Evolutionary conservation across 2,888 invertebrate genomes (phyloP).

Genomic region (Caenorhabditis auriculariae): DNA sequence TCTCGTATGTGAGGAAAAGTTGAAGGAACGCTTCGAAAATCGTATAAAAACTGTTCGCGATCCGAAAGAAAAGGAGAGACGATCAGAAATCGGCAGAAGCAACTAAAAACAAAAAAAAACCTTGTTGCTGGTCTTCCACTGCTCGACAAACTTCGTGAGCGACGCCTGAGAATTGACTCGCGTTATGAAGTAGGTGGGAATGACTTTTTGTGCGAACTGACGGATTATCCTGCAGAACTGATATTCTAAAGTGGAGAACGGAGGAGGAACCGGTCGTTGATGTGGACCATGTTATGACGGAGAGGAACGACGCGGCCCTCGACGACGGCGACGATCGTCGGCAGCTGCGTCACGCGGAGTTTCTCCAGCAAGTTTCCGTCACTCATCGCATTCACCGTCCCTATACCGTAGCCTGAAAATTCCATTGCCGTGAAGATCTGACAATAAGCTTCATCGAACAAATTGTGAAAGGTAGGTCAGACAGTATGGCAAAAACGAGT

Average conservation of each 20-base stretch:
- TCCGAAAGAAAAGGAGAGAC: no score
- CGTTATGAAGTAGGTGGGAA: conserved; percentile 58
- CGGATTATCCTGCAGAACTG: conserved; percentile 46
- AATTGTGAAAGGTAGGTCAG: not conserved
- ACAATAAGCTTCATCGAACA: not conserved
- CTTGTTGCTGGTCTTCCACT: conserved; percentile 54
- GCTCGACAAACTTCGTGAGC: conserved; percentile 53
- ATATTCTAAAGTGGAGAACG: not conserved
- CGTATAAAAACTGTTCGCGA: no score
- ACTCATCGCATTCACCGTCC: conserved; percentile 65
- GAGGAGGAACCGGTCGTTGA: conserved; percentile 58
- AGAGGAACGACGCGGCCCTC: conserved; percentile 65
- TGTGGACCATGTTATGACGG: conserved; percentile 24
- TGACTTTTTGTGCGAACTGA: conserved; percentile 64
- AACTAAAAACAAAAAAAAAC: conserved; percentile 12
- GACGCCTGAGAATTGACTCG: conserved; percentile 35
- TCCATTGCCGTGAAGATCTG: not conserved
- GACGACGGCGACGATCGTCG: conserved; percentile 65
- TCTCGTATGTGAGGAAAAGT: no score
- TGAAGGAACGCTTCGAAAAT: not conserved
- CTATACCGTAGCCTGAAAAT: conserved; percentile 65
- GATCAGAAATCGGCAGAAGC: no score
- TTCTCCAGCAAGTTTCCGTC: conserved; percentile 64
- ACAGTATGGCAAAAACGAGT: not conserved
- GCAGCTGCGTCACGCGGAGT: conserved; percentile 64